Percentiles rank a stretch among this genome's conserved stretches.
Conservation (phyloP, 2,113 vertebrate genomes). For the Eretmochelys imbricata region DNA sequence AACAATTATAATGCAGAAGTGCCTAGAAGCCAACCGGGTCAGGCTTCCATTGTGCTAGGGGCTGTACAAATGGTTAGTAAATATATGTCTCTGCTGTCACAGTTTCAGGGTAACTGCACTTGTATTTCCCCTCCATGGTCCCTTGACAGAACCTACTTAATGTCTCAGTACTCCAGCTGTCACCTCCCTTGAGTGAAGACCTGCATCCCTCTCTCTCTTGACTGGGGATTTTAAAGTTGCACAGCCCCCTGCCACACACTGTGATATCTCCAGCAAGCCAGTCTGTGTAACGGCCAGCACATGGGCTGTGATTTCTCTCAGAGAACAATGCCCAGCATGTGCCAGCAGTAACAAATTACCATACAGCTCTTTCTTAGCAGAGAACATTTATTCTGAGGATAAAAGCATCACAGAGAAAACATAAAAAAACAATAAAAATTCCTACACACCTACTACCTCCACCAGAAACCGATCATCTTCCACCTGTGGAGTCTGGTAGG, state of each 20-base stretch:
- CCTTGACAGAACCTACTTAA: not conserved
- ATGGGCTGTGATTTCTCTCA: not conserved
- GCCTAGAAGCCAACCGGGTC: not conserved
- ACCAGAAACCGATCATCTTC: not conserved
- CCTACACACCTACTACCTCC: not conserved
- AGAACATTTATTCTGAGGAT: not conserved
- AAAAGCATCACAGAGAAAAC: not conserved
- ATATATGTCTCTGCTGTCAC: not conserved
- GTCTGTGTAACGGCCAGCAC: not conserved
- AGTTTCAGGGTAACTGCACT: not conserved
- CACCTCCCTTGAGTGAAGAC: not conserved
- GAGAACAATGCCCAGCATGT: not conserved
- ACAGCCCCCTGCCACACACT: not conserved
- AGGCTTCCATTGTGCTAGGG: not conserved
- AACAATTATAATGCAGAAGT: not conserved
- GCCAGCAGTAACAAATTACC: not conserved
- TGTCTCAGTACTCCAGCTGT: not conserved
- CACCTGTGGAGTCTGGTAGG: not conserved
- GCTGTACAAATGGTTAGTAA: not conserved
- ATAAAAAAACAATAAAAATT: not conserved
- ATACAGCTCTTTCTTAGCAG: not conserved
- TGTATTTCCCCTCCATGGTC: not conserved
- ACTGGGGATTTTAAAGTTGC: not conserved
- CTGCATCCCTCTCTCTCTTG: not conserved
- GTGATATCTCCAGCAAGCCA: not conserved